Evolutionary conservation across 2,888 invertebrate species (phyloP).

Genomic region (Pyrochroa serraticornis): DNA sequence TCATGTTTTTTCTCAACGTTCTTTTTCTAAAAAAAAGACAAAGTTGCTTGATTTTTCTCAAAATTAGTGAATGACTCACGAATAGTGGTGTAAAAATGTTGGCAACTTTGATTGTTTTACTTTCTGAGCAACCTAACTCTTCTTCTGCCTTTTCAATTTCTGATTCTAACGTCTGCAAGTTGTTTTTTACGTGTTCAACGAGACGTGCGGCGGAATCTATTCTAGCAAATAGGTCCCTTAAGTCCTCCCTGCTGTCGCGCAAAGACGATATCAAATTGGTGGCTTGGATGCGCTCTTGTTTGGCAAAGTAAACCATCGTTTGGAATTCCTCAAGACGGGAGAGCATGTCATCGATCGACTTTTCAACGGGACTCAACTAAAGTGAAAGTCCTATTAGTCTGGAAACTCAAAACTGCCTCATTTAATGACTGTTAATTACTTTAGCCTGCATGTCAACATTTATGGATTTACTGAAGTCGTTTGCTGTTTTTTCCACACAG

Average conservation of each 20-base stretch:
- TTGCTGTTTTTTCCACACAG: conserved; percentile 4
- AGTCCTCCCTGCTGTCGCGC: conserved; percentile 34
- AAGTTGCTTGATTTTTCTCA: not conserved
- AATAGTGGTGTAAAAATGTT: conserved; percentile 47
- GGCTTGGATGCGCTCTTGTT: conserved; percentile 42
- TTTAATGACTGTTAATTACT: not conserved
- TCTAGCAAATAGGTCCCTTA: conserved; percentile 41
- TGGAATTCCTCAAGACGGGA: conserved; percentile 48
- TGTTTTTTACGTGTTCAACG: conserved; percentile 42
- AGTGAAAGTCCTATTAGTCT: conserved; percentile 12
- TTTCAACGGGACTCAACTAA: conserved; percentile 41
- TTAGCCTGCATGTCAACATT: conserved; percentile 15
- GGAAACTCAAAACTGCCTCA: too few species aligned
- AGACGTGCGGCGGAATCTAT: conserved; percentile 43
- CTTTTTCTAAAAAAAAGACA: conserved; percentile 40
- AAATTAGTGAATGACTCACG: conserved; percentile 35
- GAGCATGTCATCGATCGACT: conserved; percentile 44
- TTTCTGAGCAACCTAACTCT: conserved; percentile 36
- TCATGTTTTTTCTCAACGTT: conserved; percentile 32
- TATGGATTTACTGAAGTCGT: conserved; percentile 24
- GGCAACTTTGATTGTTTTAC: conserved; percentile 39
- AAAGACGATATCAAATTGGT: conserved; percentile 39
- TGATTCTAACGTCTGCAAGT: conserved; percentile 40
- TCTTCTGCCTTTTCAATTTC: conserved; percentile 45
- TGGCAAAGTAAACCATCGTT: conserved; percentile 44